Conservation (phyloP, 2,888 invertebrate genomes). For the Bruchidius siliquastri region DNA sequence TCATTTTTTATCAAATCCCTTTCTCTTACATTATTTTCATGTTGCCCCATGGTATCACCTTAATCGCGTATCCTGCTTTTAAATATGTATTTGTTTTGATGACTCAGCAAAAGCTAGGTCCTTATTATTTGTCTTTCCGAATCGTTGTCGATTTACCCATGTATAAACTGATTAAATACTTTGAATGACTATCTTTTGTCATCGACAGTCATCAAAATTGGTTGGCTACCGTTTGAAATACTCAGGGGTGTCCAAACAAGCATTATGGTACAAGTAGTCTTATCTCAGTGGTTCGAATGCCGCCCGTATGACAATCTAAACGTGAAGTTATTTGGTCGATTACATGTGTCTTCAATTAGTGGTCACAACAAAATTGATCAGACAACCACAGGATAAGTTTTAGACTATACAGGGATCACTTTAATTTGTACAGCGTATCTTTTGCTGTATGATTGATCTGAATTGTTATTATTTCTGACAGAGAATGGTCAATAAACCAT, state of each 20-base stretch:
- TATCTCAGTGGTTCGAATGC: too few relatives aligned
- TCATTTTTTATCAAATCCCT: background rate
- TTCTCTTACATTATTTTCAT: background rate
- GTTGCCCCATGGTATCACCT: background rate
- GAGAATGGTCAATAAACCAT: too few relatives aligned
- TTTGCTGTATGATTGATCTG: too few relatives aligned
- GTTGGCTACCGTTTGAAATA: background rate
- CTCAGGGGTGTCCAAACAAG: background rate
- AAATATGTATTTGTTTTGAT: background rate
- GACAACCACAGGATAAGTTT: too few relatives aligned
- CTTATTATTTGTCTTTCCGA: background rate
- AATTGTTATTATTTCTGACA: too few relatives aligned
- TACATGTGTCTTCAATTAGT: too few relatives aligned
- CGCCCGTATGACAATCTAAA: too few relatives aligned
- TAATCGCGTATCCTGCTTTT: background rate
- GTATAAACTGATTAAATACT: background rate
- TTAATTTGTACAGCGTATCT: too few relatives aligned
- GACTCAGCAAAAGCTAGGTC: background rate
- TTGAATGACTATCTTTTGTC: background rate
- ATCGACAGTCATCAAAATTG: background rate
- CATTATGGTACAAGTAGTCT: too few relatives aligned
- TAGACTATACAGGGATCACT: too few relatives aligned
- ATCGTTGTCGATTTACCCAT: background rate
- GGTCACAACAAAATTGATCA: too few relatives aligned
- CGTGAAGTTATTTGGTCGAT: too few relatives aligned